Evolutionary conservation across 2,797 vertebrate genomes (phyloP).

Genomic region (Silurus aristotelis): DNA sequence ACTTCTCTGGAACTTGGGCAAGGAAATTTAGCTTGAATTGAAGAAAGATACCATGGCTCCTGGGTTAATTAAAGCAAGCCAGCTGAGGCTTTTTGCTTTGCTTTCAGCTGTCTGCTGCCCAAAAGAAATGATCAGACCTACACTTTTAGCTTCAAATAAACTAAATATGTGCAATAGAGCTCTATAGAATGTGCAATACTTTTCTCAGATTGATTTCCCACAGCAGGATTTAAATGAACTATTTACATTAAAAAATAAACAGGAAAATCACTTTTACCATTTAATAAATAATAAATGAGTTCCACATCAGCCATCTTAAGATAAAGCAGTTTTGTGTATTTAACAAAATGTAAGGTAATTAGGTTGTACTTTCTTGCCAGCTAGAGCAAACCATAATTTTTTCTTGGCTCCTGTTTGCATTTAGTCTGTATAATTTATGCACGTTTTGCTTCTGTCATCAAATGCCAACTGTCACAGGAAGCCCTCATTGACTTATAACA

Average conservation of each 20-base stretch:
- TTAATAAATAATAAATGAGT: background rate
- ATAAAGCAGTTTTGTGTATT: conserved; percentile 7
- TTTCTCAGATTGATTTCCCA: background rate
- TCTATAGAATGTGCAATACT: background rate
- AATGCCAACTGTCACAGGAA: conserved; percentile 44
- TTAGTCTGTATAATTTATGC: conserved; percentile 60
- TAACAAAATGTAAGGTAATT: conserved; percentile 13
- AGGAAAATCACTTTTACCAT: background rate
- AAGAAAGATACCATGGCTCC: background rate
- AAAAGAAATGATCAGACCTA: background rate
- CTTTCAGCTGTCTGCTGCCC: background rate
- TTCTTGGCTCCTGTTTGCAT: conserved; percentile 43
- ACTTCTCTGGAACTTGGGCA: background rate
- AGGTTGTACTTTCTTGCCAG: conserved; percentile 10
- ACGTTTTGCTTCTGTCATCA: conserved; percentile 42
- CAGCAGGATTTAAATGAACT: background rate
- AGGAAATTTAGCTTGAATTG: background rate
- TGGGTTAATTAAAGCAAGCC: background rate
- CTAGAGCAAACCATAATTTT: conserved; percentile 19
- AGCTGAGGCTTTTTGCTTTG: background rate
- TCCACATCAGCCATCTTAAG: conserved; percentile 17
- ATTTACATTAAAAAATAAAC: background rate
- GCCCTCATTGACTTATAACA: conserved; percentile 55
- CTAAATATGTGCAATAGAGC: background rate
- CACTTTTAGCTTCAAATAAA: background rate